Conservation (phyloP, 2,113 vertebrate genomes). For the Poecilia latipinna region DNA sequence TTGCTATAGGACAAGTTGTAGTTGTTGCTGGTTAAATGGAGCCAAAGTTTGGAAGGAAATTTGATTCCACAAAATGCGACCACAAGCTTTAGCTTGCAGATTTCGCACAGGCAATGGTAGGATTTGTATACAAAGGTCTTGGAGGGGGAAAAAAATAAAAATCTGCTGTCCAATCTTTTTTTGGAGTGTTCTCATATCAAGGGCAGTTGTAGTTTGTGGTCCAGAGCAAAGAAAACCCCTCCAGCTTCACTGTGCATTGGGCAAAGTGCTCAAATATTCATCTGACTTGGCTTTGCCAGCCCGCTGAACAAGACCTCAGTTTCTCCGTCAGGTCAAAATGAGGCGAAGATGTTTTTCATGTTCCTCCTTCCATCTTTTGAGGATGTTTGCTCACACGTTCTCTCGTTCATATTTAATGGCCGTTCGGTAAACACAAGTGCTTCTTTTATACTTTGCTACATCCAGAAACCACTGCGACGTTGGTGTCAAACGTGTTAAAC, state of each 20-base stretch:
- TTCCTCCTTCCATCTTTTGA: slow-evolving; percentile 17
- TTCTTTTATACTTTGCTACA: slow-evolving; percentile 17
- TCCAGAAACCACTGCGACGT: slow-evolving; percentile 25
- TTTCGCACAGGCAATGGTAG: neutral
- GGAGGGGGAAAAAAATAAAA: slow-evolving; percentile 1
- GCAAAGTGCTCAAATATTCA: slow-evolving; percentile 22
- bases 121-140: slow-evolving; percentile 2
- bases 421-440: slow-evolving; percentile 51
- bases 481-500: slow-evolving; percentile 28
- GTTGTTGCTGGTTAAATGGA: too few species aligned
- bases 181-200: slow-evolving; percentile 12
- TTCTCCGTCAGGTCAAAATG: slow-evolving; percentile 29
- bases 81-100: too few species aligned
- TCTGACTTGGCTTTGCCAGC: neutral
- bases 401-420: slow-evolving; percentile 61
- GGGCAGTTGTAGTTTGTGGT: slow-evolving; percentile 18
- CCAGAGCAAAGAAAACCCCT: slow-evolving; percentile 6
- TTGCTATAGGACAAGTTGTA: too few species aligned
- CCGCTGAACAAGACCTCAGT: slow-evolving; percentile 21
- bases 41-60: too few species aligned
- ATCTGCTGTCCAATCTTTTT: slow-evolving; percentile 13
- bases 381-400: slow-evolving; percentile 39
- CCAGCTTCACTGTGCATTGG: slow-evolving; percentile 19
- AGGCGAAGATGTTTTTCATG: slow-evolving; percentile 30
- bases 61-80: too few species aligned